phyloP scores from a whole-genome alignment of 37 sponge, comb jelly and placozoan species.

The Axinella damicornis region DNA sequence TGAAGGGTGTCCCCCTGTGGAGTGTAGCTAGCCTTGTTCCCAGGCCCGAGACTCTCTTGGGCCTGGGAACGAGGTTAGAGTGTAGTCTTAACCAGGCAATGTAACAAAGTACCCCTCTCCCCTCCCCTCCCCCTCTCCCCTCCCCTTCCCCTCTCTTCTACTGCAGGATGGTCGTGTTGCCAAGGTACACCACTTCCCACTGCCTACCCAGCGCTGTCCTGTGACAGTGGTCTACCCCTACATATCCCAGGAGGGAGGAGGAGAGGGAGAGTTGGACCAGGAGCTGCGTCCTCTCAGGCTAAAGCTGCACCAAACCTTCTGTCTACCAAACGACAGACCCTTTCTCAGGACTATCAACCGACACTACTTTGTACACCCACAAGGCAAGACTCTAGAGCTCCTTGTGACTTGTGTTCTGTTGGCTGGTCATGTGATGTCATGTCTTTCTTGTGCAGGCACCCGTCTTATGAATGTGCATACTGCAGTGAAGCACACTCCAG shows the following conservation, averaged over 20 bases:
- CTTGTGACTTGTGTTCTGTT: too few relatives aligned
- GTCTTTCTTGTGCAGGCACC: neutral
- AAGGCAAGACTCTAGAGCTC: neutral
- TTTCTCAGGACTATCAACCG: slow-evolving; percentile 34
- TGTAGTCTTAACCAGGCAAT: too few relatives aligned
- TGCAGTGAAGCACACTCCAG: slow-evolving; percentile 9
- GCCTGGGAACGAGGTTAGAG: too few relatives aligned
- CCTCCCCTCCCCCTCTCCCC: too few relatives aligned
- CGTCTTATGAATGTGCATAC: slow-evolving; percentile 8
- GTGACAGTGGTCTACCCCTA: slow-evolving; percentile 61
- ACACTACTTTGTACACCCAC: neutral
- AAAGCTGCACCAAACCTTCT: slow-evolving; percentile 1
- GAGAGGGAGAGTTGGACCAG: too few relatives aligned
- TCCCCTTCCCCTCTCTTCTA: neutral
- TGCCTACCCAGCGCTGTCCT: slow-evolving; percentile 51
- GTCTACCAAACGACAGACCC: slow-evolving; percentile 25
- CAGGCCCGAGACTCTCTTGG: too few relatives aligned
- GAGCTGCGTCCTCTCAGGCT: slow-evolving; percentile 12
- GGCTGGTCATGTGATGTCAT: too few relatives aligned
- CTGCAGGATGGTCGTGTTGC: slow-evolving; percentile 27
- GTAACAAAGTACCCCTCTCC: too few relatives aligned
- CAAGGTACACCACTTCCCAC: slow-evolving; percentile 27
- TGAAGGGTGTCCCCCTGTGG: too few relatives aligned
- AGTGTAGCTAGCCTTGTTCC: neutral
- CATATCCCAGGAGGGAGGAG: slow-evolving; percentile 3